Evolutionary conservation across 2,888 invertebrate genomes (phyloP).

Genomic region (Lochmaea crataegi): DNA sequence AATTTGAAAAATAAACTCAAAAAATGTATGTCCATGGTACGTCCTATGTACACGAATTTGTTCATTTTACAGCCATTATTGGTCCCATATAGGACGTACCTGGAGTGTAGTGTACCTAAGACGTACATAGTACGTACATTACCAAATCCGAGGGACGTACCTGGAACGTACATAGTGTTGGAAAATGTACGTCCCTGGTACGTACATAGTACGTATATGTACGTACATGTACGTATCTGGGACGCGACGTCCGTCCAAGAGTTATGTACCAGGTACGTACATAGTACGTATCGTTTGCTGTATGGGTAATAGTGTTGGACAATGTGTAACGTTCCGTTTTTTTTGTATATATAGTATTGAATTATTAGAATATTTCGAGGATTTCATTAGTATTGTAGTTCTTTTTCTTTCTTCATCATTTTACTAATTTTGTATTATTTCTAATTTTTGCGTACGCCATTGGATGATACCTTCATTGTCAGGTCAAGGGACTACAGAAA

Average conservation of each 20-base stretch:
- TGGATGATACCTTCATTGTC: no score
- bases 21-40: constrained; percentile 17
- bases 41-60: constrained; percentile 12
- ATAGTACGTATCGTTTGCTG: constrained; percentile 3
- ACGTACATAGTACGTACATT: constrained; percentile 16
- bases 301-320: no score
- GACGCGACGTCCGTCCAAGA: not conserved
- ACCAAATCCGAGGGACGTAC: constrained; percentile 15
- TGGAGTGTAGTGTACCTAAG: constrained; percentile 6
- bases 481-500: no score
- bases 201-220: constrained; percentile 7
- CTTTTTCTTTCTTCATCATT: no score
- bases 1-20: not conserved
- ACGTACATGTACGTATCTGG: not conserved
- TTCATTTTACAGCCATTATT: constrained; percentile 7
- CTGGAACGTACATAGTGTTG: not conserved
- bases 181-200: constrained; percentile 7
- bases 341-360: no score
- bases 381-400: no score
- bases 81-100: constrained; percentile 15
- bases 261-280: constrained; percentile 7
- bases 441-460: no score
- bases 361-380: no score
- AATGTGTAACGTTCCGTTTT: no score
- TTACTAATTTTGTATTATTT: no score